Base-by-base conservation (phyloP, 1,140 invertebrate genomes). In the Lasioglossum baleicum region DNA sequence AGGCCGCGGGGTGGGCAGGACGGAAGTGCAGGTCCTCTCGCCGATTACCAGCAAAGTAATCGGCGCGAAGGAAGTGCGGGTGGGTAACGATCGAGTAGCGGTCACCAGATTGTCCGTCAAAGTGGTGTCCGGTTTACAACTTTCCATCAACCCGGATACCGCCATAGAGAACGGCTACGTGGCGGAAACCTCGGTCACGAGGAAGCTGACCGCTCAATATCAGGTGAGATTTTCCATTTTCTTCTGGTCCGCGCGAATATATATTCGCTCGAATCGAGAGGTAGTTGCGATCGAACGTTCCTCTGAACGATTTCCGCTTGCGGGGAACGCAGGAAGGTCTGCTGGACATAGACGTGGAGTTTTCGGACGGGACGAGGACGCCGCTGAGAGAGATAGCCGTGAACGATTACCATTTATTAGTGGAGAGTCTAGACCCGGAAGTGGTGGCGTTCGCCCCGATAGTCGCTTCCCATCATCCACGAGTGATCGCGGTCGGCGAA, bases 391-490 rank as follows among this genome's bases (percentile, higher is more conserved):
- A 99, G 80, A 95, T 98, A n/a, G 95, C 96, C 2, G 95, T 96
- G 10, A 95, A 96, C 70, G 96, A 98, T 89, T 99, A 98, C 88
- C 95, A 97, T 84, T 93, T 99, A 22, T 93, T 96, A 5, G 97
- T 99, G n/a, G 96, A 98, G 89, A 98, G 97, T 86, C 93, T 97
- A 58, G 97, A 99, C 89, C 96, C 96, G 3, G 97, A 97, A 84
- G 96, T 99, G 4, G 97, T 99, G 31, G 98, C 97, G 2, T 97
- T 99, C 90, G 97, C 97, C 0, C 98, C 97, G 0, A 97, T 97
- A 95, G 95, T 97, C 3, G 97, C 97, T 1, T 97, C 97, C 0
- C 95, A 96, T 89, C 97, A 98, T 94, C 98, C 97, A 0, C 94
- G 97, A 31, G 97, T 99, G 22, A 98, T 98, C 70, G 98, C 97